Percentiles rank a stretch among this genome's conserved stretches.
phyloP scores from a whole-genome alignment of 2,888 invertebrate species.

The Heliconius sara region DNA sequence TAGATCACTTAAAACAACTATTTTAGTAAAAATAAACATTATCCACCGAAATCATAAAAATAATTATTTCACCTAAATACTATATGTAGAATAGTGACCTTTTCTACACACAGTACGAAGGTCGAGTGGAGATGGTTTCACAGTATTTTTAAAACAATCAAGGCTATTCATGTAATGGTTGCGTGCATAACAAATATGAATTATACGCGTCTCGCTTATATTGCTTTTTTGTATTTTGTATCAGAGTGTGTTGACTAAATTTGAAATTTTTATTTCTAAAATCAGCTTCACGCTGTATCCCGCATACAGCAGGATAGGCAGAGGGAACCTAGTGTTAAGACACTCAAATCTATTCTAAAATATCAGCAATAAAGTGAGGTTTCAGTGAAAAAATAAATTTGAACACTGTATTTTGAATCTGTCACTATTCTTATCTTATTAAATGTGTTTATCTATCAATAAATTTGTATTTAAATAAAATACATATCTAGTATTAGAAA shows the following conservation, averaged over 20 bases:
- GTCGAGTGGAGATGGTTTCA: constrained; percentile 50
- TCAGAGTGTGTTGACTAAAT: constrained; percentile 1
- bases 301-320: too few relatives aligned
- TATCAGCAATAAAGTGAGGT: background rate
- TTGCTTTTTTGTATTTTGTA: constrained; percentile 14
- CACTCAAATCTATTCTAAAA: background rate
- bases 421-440: too few relatives aligned
- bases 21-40: background rate
- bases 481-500: too few relatives aligned
- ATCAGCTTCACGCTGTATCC: too few relatives aligned
- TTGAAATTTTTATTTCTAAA: background rate
- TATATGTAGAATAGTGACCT: constrained; percentile 49
- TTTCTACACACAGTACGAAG: constrained; percentile 54
- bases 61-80: constrained; percentile 53
- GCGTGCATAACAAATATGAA: constrained; percentile 29
- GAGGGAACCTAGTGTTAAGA: too few relatives aligned
- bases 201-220: background rate
- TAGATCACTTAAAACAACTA: background rate
- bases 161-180: constrained; percentile 31
- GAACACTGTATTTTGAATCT: too few relatives aligned
- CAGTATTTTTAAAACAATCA: constrained; percentile 41
- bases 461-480: too few relatives aligned
- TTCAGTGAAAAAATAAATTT: too few relatives aligned
- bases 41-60: constrained; percentile 22
- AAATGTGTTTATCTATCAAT: too few relatives aligned